Base-by-base conservation (phyloP, 2,797 vertebrate species). In the Tangara arthus region DNA sequence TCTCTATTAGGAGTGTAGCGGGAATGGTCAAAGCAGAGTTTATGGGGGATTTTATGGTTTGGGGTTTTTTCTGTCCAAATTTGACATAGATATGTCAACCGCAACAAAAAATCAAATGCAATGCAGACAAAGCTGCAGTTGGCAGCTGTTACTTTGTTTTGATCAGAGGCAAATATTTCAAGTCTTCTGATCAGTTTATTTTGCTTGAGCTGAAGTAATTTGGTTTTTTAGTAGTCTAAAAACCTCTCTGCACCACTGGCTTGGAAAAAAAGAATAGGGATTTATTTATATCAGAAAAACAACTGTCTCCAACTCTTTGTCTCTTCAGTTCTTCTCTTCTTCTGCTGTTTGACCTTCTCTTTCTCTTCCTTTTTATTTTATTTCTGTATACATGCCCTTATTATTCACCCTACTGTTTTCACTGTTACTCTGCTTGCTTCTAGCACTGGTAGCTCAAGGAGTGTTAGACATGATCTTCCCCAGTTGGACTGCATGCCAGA, bases 341-440 rank as follows among this genome's bases (percentile, higher is more conserved):
- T 50, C 32, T 91, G 35, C 68, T 87, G 19, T 86, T 92, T 91
- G 92, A 92, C 89, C 79, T 94, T 94, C 28, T 83, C 53, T 78
- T 82, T 89, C 35, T 79, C 23, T 68, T 81, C 35, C 12, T 80
- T 91, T 79, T 77, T 14, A 11, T 88, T 93, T 89, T 76, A 60
- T 77, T 85, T 82, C 77, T 89, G 9, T 65, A 2, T 61, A 5
- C 35, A 3, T 92, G 79, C 69, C 89, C 39, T 89, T 89, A 50
- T 28, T 34, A 16, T 79, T 93, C 50, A 57, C 59, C 63, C 35
- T 68, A 3, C 22, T 92, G 1, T 92, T 89, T 78, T 75, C 46
- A 26, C 46, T 76, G 27, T 82, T 94, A 11, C 6, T 81, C 50
- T 72, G 50, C 72, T 90, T 93, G 92, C 94, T 95, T 84, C 77